phyloP scores from a whole-genome alignment of 2,113 vertebrate species.

The Gallinago paraguaiae region DNA sequence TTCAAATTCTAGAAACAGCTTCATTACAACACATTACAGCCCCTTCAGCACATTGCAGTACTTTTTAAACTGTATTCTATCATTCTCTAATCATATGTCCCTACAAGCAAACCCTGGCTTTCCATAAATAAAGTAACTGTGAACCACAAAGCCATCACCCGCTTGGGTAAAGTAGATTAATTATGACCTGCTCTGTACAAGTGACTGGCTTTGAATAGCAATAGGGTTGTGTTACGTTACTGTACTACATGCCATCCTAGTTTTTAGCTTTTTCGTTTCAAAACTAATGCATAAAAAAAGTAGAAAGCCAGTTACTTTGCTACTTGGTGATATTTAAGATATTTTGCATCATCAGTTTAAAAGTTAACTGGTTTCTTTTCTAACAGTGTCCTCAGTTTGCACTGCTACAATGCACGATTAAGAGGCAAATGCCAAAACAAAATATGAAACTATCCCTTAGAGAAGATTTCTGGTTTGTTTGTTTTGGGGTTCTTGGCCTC shows the following conservation, averaged over 20 bases:
- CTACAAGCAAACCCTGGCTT: neutral
- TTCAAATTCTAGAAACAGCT: neutral
- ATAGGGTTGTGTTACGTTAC: neutral
- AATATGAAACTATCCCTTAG: neutral
- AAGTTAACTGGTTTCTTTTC: neutral
- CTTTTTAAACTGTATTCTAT: neutral
- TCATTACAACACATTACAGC: neutral
- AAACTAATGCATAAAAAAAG: neutral
- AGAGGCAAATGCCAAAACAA: neutral
- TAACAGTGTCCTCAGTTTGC: neutral
- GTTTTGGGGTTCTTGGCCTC: neutral
- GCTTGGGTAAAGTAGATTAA: neutral
- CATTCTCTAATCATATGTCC: neutral
- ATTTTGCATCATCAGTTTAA: neutral
- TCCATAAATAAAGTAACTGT: neutral
- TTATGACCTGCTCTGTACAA: neutral
- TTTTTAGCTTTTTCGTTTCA: neutral
- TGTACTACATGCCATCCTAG: neutral
- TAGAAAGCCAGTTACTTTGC: neutral
- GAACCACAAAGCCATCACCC: slow-evolving; percentile 6
- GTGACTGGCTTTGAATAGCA: neutral
- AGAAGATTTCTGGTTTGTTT: neutral
- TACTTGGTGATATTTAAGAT: neutral
- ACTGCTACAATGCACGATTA: neutral
- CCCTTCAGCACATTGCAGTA: neutral